Conservation (phyloP, 64 coral and sea anemone genomes). For the Dendrophyllia cribrosa region DNA sequence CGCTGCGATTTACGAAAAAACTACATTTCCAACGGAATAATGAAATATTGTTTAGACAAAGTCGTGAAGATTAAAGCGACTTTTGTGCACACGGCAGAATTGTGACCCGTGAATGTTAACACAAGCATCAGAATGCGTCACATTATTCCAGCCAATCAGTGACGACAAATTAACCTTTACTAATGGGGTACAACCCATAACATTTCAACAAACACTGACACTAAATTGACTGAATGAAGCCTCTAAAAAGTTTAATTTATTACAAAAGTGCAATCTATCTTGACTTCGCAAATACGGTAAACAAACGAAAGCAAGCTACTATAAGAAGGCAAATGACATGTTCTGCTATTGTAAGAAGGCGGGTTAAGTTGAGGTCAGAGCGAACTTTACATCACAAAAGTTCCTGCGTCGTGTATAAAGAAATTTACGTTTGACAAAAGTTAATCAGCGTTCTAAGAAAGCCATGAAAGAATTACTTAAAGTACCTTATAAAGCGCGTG, state of each 20-base stretch:
- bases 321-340: not conserved
- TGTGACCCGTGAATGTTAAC: constrained; percentile 28
- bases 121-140: constrained; percentile 10
- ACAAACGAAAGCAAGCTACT: not conserved
- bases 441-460: not conserved
- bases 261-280: not conserved
- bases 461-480: not conserved
- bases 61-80: not conserved
- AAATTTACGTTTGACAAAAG: not conserved
- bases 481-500: not conserved
- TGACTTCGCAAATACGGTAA: not conserved
- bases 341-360: not conserved
- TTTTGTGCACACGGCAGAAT: constrained; percentile 3
- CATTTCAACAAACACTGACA: not conserved
- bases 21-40: not conserved
- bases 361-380: not conserved
- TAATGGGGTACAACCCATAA: constrained; percentile 9
- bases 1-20: not conserved
- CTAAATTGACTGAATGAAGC: not conserved
- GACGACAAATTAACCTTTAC: not conserved
- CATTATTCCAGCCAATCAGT: not conserved
- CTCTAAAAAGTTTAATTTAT: constrained; percentile 4
- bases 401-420: not conserved
- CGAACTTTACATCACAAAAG: constrained; percentile 41
- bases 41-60: constrained; percentile 1